These are phyloP conservation scores for Notoglanidium macrostoma DNA, from an alignment of 2,797 vertebrate species.

Conservation along the genomic window DNA sequence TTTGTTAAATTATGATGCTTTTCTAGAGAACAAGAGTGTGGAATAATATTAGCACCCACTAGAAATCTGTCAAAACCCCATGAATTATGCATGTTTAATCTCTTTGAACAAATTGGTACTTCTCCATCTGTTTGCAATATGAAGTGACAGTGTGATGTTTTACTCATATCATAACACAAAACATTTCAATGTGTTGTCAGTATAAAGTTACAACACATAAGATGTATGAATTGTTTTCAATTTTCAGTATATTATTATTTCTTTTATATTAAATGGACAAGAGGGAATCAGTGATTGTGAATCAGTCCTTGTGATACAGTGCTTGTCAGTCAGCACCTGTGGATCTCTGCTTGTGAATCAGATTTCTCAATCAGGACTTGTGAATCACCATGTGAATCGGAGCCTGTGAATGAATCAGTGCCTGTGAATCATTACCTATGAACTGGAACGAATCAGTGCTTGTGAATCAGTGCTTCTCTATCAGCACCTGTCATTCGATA, in stretches of 20 bases:
- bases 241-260: background rate
- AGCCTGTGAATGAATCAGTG: background rate
- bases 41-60: constrained; percentile 17
- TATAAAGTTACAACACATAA: background rate
- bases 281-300: background rate
- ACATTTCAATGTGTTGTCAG: background rate
- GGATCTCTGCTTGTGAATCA: background rate
- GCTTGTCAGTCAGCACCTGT: background rate
- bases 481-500: background rate
- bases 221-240: background rate
- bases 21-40: background rate
- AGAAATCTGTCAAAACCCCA: constrained; percentile 20
- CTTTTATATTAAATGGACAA: background rate
- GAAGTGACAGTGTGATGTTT: constrained; percentile 1
- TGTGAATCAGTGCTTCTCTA: background rate
- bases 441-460: background rate
- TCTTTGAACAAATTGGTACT: constrained; percentile 34
- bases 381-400: background rate
- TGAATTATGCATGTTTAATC: constrained; percentile 41
- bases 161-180: background rate
- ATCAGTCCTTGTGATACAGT: background rate
- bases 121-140: constrained; percentile 28
- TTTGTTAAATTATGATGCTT: constrained; percentile 1
- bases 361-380: background rate
- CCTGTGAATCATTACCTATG: background rate